Percentiles rank a stretch among this genome's conserved stretches.
These are phyloP conservation scores for Mimumesa dahlbomi DNA, from an alignment of 2,888 invertebrate species.

Conservation along the genomic window DNA sequence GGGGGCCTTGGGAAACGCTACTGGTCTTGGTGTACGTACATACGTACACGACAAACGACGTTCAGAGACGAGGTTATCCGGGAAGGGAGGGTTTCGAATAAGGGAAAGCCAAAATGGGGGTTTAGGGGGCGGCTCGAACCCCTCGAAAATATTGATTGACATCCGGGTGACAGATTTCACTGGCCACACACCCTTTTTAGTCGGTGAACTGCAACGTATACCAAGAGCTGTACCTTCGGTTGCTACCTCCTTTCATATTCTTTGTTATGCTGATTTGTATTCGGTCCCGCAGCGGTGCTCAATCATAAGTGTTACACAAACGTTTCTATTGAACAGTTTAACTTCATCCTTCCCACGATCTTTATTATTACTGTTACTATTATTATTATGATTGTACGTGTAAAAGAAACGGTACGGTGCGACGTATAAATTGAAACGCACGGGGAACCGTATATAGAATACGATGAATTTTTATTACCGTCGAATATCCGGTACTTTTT, in stretches of 20 bases:
- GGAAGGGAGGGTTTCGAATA: constrained; percentile 40
- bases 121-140: constrained; percentile 63
- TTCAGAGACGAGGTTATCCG: constrained; percentile 9
- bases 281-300: constrained; percentile 69
- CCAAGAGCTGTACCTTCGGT: constrained; percentile 34
- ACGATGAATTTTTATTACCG: too few species aligned
- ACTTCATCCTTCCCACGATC: too few species aligned
- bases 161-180: constrained; percentile 79
- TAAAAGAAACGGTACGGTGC: too few species aligned
- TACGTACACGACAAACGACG: constrained; percentile 9
- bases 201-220: constrained; percentile 65
- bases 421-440: too few species aligned
- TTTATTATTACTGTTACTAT: too few species aligned
- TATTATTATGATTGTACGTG: too few species aligned
- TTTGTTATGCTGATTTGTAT: constrained; percentile 77
- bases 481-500: too few species aligned
- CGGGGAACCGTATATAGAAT: too few species aligned
- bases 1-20: constrained; percentile 19
- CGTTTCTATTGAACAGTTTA: too few species aligned
- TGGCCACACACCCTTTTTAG: constrained; percentile 70
- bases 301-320: constrained; percentile 28
- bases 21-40: constrained; percentile 27
- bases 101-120: constrained; percentile 59
- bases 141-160: constrained; percentile 79
- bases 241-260: constrained; percentile 55